These are phyloP conservation scores for Pelobates fuscus DNA, from an alignment of 2,113 vertebrate genomes.

Conservation along the genomic window DNA sequence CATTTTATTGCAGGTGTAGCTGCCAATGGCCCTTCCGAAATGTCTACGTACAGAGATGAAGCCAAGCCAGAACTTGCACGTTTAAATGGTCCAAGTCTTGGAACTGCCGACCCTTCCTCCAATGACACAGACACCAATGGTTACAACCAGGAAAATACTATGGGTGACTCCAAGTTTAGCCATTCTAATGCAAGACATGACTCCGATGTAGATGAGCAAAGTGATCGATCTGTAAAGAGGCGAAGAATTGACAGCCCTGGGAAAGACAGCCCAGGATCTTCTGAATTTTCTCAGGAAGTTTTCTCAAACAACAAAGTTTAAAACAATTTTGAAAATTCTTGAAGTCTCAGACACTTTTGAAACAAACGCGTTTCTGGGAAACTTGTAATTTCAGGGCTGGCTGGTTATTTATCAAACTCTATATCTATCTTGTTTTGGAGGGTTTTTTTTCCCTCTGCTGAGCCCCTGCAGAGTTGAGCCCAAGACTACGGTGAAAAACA, in stretches of 20 bases:
- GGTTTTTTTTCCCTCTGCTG: too few species aligned
- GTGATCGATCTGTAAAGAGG: conserved; percentile 73
- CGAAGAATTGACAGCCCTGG: conserved; percentile 73
- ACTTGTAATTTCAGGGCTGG: conserved; percentile 30
- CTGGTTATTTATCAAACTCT: conserved; percentile 29
- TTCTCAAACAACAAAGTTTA: conserved; percentile 65
- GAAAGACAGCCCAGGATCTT: conserved; percentile 68
- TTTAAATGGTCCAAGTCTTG: conserved; percentile 74
- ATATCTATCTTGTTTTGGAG: conserved; percentile 19
- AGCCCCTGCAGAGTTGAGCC: background rate
- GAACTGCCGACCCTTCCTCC: conserved; percentile 61
- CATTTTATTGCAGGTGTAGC: conserved; percentile 70
- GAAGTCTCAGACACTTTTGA: conserved; percentile 56
- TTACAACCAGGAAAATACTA: conserved; percentile 68
- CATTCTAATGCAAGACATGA: conserved; percentile 60
- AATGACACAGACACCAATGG: conserved; percentile 80
- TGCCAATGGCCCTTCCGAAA: conserved; percentile 68
- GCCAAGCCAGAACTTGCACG: conserved; percentile 68
- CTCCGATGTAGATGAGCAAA: conserved; percentile 66
- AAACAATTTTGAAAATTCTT: conserved; percentile 62
- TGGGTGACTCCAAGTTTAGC: conserved; percentile 66
- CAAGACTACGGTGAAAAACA: background rate
- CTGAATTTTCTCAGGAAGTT: conserved; percentile 69
- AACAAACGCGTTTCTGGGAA: conserved; percentile 8
- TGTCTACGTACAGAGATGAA: conserved; percentile 64